Evolutionary conservation across 1,140 invertebrate genomes (phyloP), one percentile per base, ranked within the genome.

Genomic region (Patella vulgata): DNA sequence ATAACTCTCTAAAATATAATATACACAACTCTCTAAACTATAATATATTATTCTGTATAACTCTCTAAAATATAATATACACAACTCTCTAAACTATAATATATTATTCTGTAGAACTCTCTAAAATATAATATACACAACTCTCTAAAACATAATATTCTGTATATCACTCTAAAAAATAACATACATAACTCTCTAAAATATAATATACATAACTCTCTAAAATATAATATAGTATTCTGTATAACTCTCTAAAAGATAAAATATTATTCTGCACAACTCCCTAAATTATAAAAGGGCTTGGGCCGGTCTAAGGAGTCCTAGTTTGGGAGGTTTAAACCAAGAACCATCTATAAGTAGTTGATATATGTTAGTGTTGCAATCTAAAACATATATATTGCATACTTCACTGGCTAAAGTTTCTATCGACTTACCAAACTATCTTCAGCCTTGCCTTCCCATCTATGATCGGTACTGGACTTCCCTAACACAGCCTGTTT

Each of bases 81-180:
- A n/a, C n/a, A n/a, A n/a, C n/a, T n/a, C n/a, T 36, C 93, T 88
- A 86, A 99, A 96, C 82, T 98, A 95, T 3, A 99, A 85, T 11
- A 93, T 92, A 82, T 98, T 98, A 17, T 97, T 80, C 85, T 99
- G 97, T 56, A 99, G 93, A 1, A 98, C 92, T 33, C 95, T 86
- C 69, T 98, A 85, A 82, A 95, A 71, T 59, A 23, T 50, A 17
- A 25, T n/a, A n/a, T n/a, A n/a, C n/a, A n/a, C n/a, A n/a, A n/a
- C n/a, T n/a, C n/a, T n/a, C n/a, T n/a, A n/a, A n/a, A 99, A 85
- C 11, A 93, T 92, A 82, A 97, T 98, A 17, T 97, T 80, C 85
- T 99, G 97, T 56, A 99, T 93, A 1, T 98, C 92, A 31, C 95
- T 86, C 69, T 98, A 85, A 82, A 95, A 71, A 59, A 23, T 50